phyloP scores from a whole-genome alignment of 2,888 invertebrate genomes.

The Osedax frankpressi region DNA sequence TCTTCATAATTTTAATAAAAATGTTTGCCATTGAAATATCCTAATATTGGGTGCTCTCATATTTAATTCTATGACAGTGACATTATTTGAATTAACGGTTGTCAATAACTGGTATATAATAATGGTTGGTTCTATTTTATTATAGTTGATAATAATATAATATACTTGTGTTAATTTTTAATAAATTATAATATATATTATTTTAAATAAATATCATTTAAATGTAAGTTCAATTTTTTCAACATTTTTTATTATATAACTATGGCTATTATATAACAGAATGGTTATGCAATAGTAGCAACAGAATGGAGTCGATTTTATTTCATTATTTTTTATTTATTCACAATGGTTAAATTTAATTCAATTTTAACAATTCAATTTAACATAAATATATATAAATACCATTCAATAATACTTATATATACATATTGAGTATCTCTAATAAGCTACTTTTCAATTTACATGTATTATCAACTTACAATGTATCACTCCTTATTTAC shows the following conservation, averaged over 20 bases:
- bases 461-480: conserved; percentile 6
- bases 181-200: no score
- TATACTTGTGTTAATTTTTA: no score
- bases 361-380: no score
- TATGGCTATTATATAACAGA: conserved; percentile 45
- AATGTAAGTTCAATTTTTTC: no score
- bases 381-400: background rate
- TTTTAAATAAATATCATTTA: no score
- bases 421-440: background rate
- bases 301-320: conserved; percentile 64
- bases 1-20: no score
- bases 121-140: no score
- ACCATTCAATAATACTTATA: background rate
- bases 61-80: conserved; percentile 50
- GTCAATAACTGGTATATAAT: conserved; percentile 79
- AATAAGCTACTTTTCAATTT: conserved; percentile 11
- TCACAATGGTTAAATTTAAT: conserved; percentile 68
- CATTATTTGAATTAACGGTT: conserved; percentile 74
- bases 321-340: conserved; percentile 75
- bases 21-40: no score
- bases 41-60: no score
- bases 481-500: conserved; percentile 1
- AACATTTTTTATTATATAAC: no score
- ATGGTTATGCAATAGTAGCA: conserved; percentile 51
- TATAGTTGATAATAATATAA: no score